Percentiles rank a stretch among this genome's conserved stretches.
These are phyloP conservation scores for Melanerpes aurifrons DNA, from an alignment of 2,113 vertebrate species.

Conservation along the genomic window DNA sequence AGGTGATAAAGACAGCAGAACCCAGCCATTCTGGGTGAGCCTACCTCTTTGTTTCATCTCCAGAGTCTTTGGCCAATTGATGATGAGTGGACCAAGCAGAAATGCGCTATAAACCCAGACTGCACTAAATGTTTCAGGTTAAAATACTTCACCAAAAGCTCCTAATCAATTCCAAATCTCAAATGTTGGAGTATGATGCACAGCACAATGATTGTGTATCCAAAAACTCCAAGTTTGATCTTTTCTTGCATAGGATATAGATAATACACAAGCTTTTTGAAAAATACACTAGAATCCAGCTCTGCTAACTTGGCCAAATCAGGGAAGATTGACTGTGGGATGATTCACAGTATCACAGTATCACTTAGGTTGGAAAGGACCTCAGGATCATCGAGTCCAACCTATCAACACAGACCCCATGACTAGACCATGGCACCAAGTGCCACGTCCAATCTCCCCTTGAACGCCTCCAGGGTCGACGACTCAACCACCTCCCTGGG, in stretches of 20 bases:
- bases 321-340: neutral
- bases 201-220: neutral
- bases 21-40: neutral
- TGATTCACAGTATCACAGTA: no score
- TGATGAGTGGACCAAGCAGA: neutral
- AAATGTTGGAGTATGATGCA: neutral
- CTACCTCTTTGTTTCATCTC: neutral
- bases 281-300: neutral
- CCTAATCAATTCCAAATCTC: neutral
- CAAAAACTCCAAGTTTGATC: neutral
- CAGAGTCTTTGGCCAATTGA: fast-evolving
- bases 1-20: neutral
- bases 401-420: no score
- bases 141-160: neutral
- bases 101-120: neutral
- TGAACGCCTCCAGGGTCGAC: no score
- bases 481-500: no score
- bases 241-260: neutral
- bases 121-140: neutral
- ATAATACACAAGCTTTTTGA: neutral
- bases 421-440: no score
- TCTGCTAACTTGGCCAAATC: neutral
- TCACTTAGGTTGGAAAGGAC: no score
- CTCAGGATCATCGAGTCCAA: no score
- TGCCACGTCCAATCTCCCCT: no score